Evolutionary conservation across 2,113 vertebrate genomes (phyloP).

Genomic region (Zosterops japonicus): DNA sequence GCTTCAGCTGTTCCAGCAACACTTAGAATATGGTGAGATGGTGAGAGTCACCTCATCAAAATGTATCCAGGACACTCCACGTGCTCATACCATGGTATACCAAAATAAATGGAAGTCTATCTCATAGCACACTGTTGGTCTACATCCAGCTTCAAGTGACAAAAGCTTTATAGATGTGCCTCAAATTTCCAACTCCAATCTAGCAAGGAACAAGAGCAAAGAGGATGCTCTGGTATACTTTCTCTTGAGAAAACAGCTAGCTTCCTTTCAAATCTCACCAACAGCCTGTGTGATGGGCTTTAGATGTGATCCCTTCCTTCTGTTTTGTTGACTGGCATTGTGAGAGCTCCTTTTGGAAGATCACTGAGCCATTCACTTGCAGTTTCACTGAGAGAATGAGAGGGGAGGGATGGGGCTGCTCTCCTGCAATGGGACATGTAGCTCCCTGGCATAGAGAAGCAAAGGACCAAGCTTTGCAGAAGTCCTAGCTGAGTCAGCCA

Average conservation of each 20-base stretch:
- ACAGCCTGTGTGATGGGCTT: not conserved
- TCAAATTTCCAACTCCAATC: not conserved
- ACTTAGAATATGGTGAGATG: not conserved
- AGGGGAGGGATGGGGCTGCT: not conserved
- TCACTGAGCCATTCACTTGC: not conserved
- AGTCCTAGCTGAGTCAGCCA: not conserved
- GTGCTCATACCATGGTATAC: not conserved
- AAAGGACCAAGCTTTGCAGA: not conserved
- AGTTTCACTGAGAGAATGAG: not conserved
- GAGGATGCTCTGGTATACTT: not conserved
- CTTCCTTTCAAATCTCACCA: not conserved
- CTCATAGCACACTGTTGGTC: not conserved
- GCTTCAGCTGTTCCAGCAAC: not conserved
- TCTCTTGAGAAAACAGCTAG: not conserved
- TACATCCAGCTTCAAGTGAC: not conserved
- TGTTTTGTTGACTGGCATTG: not conserved
- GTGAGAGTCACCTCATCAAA: not conserved
- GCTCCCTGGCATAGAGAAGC: not conserved
- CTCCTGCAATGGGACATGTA: fast-evolving
- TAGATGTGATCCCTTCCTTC: not conserved
- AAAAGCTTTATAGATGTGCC: not conserved
- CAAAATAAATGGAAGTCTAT: not conserved
- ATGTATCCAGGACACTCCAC: not conserved
- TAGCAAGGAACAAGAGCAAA: not conserved
- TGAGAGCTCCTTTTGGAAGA: not conserved